These are phyloP conservation scores for Lumbricus terrestris DNA, from an alignment of 2,888 invertebrate species.

Conservation along the genomic window DNA sequence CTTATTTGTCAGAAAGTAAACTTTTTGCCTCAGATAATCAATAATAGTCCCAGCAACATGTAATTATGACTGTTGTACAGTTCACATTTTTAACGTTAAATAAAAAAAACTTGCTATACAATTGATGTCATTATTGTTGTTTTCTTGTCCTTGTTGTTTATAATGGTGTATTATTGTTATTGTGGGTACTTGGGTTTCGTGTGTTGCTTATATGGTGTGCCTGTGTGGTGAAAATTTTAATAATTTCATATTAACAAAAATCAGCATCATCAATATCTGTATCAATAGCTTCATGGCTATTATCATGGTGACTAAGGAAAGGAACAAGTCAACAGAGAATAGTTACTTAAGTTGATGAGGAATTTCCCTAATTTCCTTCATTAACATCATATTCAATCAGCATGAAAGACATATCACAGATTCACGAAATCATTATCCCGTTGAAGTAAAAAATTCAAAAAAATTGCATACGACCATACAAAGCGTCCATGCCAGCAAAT, in stretches of 20 bases:
- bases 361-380: neutral
- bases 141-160: neutral
- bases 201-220: neutral
- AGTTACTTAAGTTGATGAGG: neutral
- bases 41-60: too few species aligned
- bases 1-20: neutral
- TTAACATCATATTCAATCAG: conserved; percentile 3
- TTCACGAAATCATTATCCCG: neutral
- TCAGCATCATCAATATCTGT: neutral
- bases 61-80: neutral
- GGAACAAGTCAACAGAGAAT: neutral
- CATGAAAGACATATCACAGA: neutral
- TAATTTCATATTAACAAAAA: neutral
- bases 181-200: neutral
- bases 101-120: neutral
- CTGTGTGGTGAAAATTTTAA: too few species aligned
- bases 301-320: too few species aligned
- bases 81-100: neutral
- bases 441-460: neutral
- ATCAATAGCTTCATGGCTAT: neutral
- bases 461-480: neutral
- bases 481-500: neutral
- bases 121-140: neutral
- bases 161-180: neutral
- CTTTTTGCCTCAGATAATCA: neutral